phyloP scores from a whole-genome alignment of 1,140 invertebrate species.

The Bombus haemorrhoidalis region DNA sequence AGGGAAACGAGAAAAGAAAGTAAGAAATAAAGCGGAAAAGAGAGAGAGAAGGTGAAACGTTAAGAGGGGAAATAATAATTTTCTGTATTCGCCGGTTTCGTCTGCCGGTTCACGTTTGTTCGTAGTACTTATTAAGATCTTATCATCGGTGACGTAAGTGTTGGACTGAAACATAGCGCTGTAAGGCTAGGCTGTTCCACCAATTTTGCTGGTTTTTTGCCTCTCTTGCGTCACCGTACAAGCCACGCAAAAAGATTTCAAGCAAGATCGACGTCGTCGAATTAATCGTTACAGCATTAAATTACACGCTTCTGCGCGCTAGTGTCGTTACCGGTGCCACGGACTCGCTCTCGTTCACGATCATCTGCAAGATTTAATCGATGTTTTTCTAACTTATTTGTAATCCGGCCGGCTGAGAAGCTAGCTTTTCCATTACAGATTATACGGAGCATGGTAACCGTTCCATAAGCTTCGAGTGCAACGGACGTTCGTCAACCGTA shows the following conservation, averaged over 20 bases:
- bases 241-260: constrained; percentile 21
- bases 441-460: constrained; percentile 33
- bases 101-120: constrained; percentile 6
- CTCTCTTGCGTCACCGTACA: constrained; percentile 34
- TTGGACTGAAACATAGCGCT: constrained; percentile 29
- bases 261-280: constrained; percentile 36
- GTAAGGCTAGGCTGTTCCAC: constrained; percentile 33
- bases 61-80: constrained; percentile 19
- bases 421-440: constrained; percentile 41
- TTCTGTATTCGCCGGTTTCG: constrained; percentile 13
- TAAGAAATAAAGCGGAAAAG: background rate
- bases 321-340: constrained; percentile 7
- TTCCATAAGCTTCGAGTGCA: constrained; percentile 42
- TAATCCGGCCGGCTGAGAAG: background rate
- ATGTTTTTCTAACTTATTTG: constrained; percentile 8
- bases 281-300: constrained; percentile 3
- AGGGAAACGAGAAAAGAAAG: background rate
- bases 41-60: background rate
- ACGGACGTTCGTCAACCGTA: constrained; percentile 53
- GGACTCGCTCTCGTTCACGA: constrained; percentile 14
- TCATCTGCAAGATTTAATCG: constrained; percentile 27
- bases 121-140: constrained; percentile 59
- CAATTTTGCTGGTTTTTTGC: constrained; percentile 51
- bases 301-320: constrained; percentile 14
- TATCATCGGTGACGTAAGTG: constrained; percentile 60